Percentiles rank a stretch among this genome's conserved stretches.
These are phyloP conservation scores for Centrocercus urophasianus DNA, from an alignment of 2,113 vertebrate species.

Conservation along the genomic window DNA sequence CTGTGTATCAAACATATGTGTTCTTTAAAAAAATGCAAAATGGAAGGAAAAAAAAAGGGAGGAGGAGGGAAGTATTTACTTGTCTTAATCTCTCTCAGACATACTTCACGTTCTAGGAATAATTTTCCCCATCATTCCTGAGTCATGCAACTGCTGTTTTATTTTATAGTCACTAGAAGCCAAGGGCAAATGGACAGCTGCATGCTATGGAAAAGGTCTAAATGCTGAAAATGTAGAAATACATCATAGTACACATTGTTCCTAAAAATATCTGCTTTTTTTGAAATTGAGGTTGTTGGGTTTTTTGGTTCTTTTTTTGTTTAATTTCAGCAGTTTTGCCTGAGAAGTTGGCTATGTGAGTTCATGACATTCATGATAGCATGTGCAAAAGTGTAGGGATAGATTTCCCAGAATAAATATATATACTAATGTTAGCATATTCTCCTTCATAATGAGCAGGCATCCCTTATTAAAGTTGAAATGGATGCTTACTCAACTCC, in stretches of 20 bases:
- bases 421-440: neutral
- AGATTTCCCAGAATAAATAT: conserved; percentile 6
- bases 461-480: neutral
- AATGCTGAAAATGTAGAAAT: conserved; percentile 17
- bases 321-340: neutral
- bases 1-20: conserved; percentile 43
- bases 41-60: neutral
- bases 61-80: conserved; percentile 43
- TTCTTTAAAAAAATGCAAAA: neutral
- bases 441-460: neutral
- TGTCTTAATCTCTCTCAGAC: conserved; percentile 65
- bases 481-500: neutral
- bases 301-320: neutral
- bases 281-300: neutral
- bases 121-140: conserved; percentile 7
- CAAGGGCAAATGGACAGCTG: neutral
- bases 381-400: neutral
- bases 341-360: neutral
- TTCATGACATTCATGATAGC: neutral
- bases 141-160: neutral
- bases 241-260: neutral
- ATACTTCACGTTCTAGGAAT: conserved; percentile 33
- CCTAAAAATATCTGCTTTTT: neutral
- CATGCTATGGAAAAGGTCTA: conserved; percentile 14
- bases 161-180: conserved; percentile 20